Percentiles rank a stretch among this genome's conserved stretches.
phyloP scores from a whole-genome alignment of 2,888 invertebrate species.

The Himalopsyche japonica region DNA sequence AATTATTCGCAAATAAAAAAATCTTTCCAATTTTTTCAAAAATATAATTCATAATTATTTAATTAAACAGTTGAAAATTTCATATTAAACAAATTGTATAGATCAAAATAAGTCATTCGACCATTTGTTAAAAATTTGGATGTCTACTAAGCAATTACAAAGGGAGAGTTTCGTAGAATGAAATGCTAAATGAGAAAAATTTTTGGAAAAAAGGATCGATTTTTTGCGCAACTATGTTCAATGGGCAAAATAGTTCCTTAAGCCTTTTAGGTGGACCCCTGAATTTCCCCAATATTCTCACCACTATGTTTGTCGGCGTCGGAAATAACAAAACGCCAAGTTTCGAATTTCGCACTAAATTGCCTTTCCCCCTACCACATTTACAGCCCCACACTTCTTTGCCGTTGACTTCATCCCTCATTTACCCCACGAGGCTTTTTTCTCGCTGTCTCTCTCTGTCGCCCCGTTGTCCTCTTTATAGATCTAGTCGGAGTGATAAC shows the following conservation, averaged over 20 bases:
- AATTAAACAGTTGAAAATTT: no score
- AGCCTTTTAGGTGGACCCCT: background rate
- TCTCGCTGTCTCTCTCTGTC: background rate
- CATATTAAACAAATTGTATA: no score
- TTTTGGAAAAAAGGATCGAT: no score
- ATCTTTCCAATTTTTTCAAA: no score
- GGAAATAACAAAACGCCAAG: slow-evolving; percentile 31
- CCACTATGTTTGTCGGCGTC: slow-evolving; percentile 23
- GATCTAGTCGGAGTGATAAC: background rate
- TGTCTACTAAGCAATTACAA: no score
- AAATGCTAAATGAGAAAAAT: no score
- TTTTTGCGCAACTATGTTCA: background rate
- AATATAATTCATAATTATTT: no score
- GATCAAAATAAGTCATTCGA: no score
- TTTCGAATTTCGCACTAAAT: slow-evolving; percentile 33
- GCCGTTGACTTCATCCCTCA: background rate
- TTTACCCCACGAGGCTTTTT: background rate
- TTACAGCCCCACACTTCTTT: background rate
- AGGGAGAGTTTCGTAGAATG: no score
- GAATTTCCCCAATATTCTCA: background rate
- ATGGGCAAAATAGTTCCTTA: background rate
- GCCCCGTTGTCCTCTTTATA: background rate
- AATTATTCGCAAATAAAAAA: no score
- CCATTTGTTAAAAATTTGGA: no score
- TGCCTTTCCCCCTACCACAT: slow-evolving; percentile 15